Evolutionary conservation across 2,113 vertebrate species (phyloP).

Genomic region (Apaloderma vittatum): DNA sequence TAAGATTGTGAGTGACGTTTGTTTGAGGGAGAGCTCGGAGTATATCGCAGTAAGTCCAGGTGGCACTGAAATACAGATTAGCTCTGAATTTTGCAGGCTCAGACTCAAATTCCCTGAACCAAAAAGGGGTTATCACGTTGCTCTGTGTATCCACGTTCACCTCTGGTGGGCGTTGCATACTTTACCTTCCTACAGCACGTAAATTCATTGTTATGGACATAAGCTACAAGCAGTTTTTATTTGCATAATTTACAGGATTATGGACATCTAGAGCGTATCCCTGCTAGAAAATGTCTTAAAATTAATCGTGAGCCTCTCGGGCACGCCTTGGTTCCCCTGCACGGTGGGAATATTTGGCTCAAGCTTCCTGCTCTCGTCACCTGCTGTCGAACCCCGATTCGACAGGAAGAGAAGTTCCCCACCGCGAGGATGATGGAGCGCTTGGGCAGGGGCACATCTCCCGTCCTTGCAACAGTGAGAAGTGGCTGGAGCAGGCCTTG

Average conservation of each 20-base stretch:
- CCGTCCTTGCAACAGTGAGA: neutral
- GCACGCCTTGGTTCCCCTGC: accelerated
- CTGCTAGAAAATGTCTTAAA: neutral
- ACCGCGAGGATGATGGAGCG: neutral
- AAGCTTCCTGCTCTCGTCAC: neutral
- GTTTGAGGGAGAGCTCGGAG: neutral
- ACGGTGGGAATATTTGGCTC: neutral
- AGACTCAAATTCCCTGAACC: neutral
- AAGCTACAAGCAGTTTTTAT: neutral
- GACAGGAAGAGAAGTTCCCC: no score
- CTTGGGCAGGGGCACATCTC: neutral
- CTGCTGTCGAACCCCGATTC: no score
- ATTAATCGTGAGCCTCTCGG: accelerated
- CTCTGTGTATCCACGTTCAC: neutral
- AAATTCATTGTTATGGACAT: accelerated
- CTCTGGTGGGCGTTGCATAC: accelerated
- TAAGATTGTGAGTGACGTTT: neutral
- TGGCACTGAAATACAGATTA: neutral
- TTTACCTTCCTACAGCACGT: neutral
- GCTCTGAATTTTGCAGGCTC: neutral
- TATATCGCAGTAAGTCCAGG: neutral
- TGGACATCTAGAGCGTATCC: neutral
- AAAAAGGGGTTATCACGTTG: neutral
- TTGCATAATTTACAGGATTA: neutral
- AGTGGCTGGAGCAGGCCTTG: neutral